Evolutionary conservation across 2,797 vertebrate genomes (phyloP).

Genomic region (Manis crassicaudata): DNA sequence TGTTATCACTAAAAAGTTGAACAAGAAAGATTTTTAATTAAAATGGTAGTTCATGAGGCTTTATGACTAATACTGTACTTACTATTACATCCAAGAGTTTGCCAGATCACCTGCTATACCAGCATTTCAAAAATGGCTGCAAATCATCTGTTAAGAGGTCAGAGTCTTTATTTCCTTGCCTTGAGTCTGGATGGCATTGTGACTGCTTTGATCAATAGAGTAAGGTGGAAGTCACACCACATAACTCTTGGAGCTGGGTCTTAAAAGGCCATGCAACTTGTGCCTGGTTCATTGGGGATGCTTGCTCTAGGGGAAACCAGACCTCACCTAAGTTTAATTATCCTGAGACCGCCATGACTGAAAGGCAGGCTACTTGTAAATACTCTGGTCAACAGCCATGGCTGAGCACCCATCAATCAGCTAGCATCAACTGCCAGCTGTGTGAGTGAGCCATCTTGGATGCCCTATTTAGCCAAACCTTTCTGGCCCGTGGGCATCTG

Average conservation of each 20-base stretch:
- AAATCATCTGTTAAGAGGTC: not conserved
- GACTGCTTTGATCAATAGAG: not conserved
- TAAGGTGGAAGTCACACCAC: not conserved
- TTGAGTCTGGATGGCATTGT: not conserved
- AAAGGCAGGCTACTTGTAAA: not conserved
- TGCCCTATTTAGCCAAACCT: not conserved
- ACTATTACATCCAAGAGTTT: not conserved
- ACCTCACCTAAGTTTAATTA: not conserved
- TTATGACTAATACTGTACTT: not conserved
- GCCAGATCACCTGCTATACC: not conserved
- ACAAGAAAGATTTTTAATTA: not conserved
- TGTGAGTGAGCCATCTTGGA: not conserved
- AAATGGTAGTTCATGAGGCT: not conserved
- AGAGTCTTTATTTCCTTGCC: not conserved
- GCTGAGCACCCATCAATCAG: not conserved
- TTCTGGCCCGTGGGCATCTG: not conserved
- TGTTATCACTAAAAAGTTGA: not conserved
- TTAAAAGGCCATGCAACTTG: not conserved
- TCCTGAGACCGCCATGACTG: not conserved
- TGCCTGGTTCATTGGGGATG: not conserved
- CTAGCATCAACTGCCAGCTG: not conserved
- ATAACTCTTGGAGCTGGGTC: not conserved
- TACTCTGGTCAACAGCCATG: not conserved
- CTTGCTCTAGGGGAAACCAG: not conserved
- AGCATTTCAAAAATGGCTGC: not conserved